Evolutionary conservation across 2,888 invertebrate species (phyloP), one percentile per base, ranked within the genome.

Genomic region (Erebia epiphron): DNA sequence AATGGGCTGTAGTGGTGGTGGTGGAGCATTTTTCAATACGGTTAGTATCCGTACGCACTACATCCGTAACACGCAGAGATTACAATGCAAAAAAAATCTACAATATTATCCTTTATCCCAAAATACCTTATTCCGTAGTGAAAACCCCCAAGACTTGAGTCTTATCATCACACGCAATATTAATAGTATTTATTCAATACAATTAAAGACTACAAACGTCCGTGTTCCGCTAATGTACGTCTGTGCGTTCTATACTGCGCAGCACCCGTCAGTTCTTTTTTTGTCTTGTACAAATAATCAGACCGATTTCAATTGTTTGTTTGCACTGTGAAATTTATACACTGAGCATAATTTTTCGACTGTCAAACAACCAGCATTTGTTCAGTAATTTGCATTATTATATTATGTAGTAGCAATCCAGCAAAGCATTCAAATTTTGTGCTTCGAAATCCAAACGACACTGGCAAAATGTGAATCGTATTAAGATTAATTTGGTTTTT

Each of bases 261-360:
- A 84, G 73, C 78, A 69, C 65, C 75, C 78, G 74, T 75, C 77
- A 77, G 82, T 78, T 86, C 84, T 87, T 86, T 87, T 88, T 85
- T 82, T 78, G 85, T 83, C 80, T 82, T 83, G 79, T 75, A 74
- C 76, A 86, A 88, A 90, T 85, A 89, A 89, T 84, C 86, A 83
- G 82, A 80, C 76, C 73, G 77, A 75, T 78, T 85, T 87, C 89
- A 86, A 90, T 90, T 89, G 87, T 87, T 86, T 83, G 66, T 70
- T 73, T 73, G 74, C 73, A 72, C 75, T 71, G 72, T 67, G 75
- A 67, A 69, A 49, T 72, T 65, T 57, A 43, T 64, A 18, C 49
- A 67, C 73, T 68, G 71, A 67, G 70, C 75, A 68, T 73, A 75
- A 78, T 58, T 66, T 66, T 57, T 50, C 46, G 46, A 58, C 57